These are phyloP conservation scores for Otus scops DNA, from an alignment of 2,797 vertebrate species.

Conservation along the genomic window DNA sequence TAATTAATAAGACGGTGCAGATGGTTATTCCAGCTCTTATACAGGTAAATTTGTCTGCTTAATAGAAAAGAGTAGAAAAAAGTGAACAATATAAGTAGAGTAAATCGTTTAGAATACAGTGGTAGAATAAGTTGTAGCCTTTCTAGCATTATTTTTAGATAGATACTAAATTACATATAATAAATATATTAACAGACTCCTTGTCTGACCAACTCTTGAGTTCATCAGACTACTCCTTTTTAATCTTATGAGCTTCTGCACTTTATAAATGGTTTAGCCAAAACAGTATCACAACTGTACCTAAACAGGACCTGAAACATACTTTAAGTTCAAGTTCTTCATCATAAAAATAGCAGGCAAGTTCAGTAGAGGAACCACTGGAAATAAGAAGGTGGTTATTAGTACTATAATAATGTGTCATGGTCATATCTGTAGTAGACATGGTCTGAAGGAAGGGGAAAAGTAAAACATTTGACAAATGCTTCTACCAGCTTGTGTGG, in stretches of 20 bases:
- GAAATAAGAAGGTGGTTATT: neutral
- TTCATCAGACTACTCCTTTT: neutral
- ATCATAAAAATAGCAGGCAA: neutral
- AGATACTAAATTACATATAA: neutral
- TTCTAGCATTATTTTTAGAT: neutral
- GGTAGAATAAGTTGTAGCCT: neutral
- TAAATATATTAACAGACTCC: neutral
- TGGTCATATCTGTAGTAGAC: neutral
- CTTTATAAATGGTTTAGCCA: neutral
- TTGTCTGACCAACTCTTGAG: neutral
- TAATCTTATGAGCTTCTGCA: neutral
- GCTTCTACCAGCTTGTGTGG: neutral
- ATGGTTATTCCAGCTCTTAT: constrained; percentile 94
- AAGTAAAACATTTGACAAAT: neutral
- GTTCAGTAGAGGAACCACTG: neutral
- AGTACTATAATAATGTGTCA: neutral
- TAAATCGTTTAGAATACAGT: neutral
- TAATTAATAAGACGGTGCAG: constrained; percentile 93
- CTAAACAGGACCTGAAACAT: neutral
- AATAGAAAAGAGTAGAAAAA: neutral
- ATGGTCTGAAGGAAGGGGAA: neutral
- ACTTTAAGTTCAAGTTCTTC: neutral
- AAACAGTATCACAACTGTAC: neutral
- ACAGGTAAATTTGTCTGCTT: constrained; percentile 73
- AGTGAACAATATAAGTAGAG: neutral